These are phyloP conservation scores for Schlechtendalia chinensis DNA, from an alignment of 1,140 invertebrate species.

Conservation along the genomic window DNA sequence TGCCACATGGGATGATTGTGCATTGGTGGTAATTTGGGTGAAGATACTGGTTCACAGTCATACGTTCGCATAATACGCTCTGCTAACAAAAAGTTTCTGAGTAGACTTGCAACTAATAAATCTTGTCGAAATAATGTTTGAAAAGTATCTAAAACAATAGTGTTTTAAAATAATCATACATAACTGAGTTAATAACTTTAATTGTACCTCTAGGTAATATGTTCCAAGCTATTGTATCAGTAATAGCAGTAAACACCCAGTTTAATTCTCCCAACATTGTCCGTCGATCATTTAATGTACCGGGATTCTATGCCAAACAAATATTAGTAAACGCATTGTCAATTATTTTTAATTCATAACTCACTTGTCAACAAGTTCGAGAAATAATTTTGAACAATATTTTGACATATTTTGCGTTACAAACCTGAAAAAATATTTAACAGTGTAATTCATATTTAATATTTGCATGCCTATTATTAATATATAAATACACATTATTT, in stretches of 20 bases:
- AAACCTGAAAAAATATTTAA: slow-evolving; percentile 63
- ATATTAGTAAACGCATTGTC: background rate
- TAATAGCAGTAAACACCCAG: slow-evolving; percentile 99
- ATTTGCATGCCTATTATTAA: background rate
- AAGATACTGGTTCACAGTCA: slow-evolving; percentile 92
- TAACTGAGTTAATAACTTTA: background rate
- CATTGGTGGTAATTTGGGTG: slow-evolving; percentile 84
- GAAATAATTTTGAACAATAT: slow-evolving; percentile 74
- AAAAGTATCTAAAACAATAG: slow-evolving; percentile 74
- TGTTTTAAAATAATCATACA: slow-evolving; percentile 49
- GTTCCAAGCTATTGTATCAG: slow-evolving; percentile 99
- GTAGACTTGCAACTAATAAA: slow-evolving; percentile 94
- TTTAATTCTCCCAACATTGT: slow-evolving; percentile 98
- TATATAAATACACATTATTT: background rate
- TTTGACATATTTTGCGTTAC: slow-evolving; percentile 81
- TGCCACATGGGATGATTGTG: slow-evolving; percentile 91
- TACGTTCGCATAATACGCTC: slow-evolving; percentile 95
- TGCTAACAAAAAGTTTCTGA: slow-evolving; percentile 95
- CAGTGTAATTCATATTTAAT: background rate
- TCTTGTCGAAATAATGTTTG: slow-evolving; percentile 97
- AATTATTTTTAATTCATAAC: slow-evolving; percentile 52
- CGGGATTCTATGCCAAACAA: slow-evolving; percentile 75
- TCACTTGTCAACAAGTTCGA: slow-evolving; percentile 88
- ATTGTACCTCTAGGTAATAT: slow-evolving; percentile 76
- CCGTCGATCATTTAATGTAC: slow-evolving; percentile 87